Percentiles rank a stretch among this genome's conserved stretches.
These are phyloP conservation scores for Megaptera novaeangliae DNA, from an alignment of 2,113 vertebrate genomes.

Conservation along the genomic window DNA sequence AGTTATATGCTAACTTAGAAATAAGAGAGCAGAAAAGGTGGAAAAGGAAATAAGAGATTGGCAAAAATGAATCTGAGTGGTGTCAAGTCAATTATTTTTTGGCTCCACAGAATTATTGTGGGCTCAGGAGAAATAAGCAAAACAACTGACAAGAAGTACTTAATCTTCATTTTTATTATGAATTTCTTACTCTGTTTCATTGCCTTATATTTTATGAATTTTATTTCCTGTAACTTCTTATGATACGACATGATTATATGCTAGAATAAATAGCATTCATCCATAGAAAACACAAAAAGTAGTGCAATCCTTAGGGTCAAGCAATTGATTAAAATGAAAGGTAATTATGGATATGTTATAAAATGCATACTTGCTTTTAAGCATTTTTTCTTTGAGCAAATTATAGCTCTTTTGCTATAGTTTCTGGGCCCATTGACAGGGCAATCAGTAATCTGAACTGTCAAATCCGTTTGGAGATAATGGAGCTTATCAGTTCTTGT, in stretches of 20 bases:
- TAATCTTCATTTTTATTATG: constrained; percentile 12
- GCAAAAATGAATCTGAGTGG: neutral
- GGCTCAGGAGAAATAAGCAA: neutral
- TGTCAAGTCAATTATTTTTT: neutral
- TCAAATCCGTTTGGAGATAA: constrained; percentile 55
- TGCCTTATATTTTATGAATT: constrained; percentile 38
- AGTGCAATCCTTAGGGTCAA: neutral
- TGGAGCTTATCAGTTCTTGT: constrained; percentile 54
- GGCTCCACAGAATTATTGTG: neutral
- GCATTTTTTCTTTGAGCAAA: constrained; percentile 55
- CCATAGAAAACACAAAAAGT: neutral
- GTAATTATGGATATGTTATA: constrained; percentile 17
- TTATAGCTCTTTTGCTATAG: constrained; percentile 47
- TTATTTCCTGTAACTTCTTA: neutral
- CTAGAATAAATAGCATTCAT: constrained; percentile 11
- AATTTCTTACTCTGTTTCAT: constrained; percentile 29
- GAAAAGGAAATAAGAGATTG: neutral
- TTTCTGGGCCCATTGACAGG: constrained; percentile 49
- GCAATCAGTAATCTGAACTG: constrained; percentile 62
- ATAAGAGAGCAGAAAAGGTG: neutral
- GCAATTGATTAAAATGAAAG: constrained; percentile 39
- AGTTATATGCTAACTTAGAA: neutral
- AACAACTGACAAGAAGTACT: neutral
- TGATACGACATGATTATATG: neutral
- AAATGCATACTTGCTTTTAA: constrained; percentile 40